Conservation (phyloP, 2,888 invertebrate species). For the Bursaphelenchus okinawaensis region DNA sequence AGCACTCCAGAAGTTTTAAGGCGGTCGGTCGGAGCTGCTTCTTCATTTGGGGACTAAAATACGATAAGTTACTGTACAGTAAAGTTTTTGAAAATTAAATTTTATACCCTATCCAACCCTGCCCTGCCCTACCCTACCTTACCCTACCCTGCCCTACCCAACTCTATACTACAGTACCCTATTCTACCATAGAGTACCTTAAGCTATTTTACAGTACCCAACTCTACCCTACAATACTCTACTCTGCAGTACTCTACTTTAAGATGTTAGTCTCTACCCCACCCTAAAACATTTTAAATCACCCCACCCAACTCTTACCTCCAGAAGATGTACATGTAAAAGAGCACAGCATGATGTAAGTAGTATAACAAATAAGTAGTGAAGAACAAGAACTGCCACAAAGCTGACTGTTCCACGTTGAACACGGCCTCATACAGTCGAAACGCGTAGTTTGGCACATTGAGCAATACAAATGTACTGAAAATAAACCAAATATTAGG, state of each 20-base stretch:
- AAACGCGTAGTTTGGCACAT: slow-evolving; percentile 51
- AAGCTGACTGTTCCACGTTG: slow-evolving; percentile 19
- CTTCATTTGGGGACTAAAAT: slow-evolving; percentile 56
- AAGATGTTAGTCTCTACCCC: too few relatives aligned
- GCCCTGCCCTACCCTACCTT: too few relatives aligned
- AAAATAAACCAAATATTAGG: slow-evolving; percentile 11
- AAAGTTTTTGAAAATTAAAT: background rate
- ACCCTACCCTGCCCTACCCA: too few relatives aligned
- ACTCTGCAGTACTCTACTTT: too few relatives aligned
- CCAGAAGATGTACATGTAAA: slow-evolving; percentile 52
- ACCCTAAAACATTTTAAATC: background rate
- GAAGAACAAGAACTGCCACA: slow-evolving; percentile 35
- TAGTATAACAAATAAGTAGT: slow-evolving; percentile 50
- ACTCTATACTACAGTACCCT: too few relatives aligned
- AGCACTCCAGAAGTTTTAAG: slow-evolving; percentile 52
- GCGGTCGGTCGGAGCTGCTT: slow-evolving; percentile 55
- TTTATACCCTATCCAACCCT: too few relatives aligned
- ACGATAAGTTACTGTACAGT: background rate
- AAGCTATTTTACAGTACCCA: too few relatives aligned
- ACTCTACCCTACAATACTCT: too few relatives aligned
- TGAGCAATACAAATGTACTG: slow-evolving; percentile 54
- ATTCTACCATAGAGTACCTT: too few relatives aligned
- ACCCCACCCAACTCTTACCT: slow-evolving; percentile 24
- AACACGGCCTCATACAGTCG: slow-evolving; percentile 36
- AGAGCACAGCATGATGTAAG: slow-evolving; percentile 49